phyloP scores from a whole-genome alignment of 2,888 invertebrate species.

The Amaurobius ferox region DNA sequence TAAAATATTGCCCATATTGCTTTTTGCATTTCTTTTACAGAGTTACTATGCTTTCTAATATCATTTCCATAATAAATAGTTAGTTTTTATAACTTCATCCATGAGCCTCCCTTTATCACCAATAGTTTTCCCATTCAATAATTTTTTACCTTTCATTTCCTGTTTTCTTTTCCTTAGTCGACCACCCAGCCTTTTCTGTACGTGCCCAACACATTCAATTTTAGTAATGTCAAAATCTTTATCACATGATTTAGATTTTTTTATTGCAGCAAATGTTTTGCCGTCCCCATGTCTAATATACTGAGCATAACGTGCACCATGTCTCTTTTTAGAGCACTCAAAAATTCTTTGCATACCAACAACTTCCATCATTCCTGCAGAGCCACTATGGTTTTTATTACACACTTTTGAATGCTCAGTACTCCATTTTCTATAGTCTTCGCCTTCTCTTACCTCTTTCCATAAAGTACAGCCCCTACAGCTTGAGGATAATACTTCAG shows the following conservation, averaged over 20 bases:
- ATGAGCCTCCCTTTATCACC: slow-evolving; percentile 2
- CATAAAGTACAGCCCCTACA: background rate
- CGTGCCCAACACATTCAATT: background rate
- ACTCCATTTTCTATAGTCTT: background rate
- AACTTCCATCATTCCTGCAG: slow-evolving; percentile 27
- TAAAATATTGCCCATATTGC: slow-evolving; percentile 15
- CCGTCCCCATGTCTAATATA: slow-evolving; percentile 27
- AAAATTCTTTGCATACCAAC: slow-evolving; percentile 21
- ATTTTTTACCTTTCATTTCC: slow-evolving; percentile 1
- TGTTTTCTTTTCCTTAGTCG: background rate
- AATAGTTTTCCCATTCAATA: slow-evolving; percentile 1
- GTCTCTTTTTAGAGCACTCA: background rate
- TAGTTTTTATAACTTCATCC: background rate
- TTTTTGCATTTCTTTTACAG: background rate
- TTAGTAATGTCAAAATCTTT: background rate
- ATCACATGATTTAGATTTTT: slow-evolving; percentile 12
- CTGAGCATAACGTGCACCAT: background rate
- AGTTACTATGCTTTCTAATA: background rate
- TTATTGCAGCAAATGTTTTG: background rate
- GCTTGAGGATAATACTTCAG: background rate
- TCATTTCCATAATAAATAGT: slow-evolving; percentile 7
- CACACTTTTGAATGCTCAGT: background rate
- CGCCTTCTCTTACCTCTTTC: background rate
- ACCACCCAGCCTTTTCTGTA: background rate
- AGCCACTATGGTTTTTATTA: slow-evolving; percentile 15